A percentile compares a stretch with the other conserved stretches of the same genome.
phyloP scores from a whole-genome alignment of 1,140 invertebrate genomes.

The Proctacanthus coquilletti region DNA sequence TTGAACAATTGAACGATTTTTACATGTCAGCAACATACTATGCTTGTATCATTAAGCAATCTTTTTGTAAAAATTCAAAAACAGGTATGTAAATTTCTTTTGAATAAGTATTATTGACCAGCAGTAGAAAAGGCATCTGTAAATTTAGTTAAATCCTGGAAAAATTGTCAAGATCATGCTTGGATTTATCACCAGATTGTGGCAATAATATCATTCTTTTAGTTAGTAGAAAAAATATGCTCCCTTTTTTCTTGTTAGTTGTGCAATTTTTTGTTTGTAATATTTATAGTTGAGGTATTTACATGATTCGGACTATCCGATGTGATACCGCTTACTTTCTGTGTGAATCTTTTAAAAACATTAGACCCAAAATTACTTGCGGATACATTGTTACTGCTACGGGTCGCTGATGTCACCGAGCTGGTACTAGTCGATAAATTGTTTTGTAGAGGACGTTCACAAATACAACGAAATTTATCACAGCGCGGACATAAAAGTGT shows the following conservation, averaged over 20 bases:
- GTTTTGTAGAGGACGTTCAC: constrained; percentile 11
- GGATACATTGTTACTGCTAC: constrained; percentile 15
- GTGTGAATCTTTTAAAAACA: constrained; percentile 26
- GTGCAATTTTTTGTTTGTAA: neutral
- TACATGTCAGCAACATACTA: too few relatives aligned
- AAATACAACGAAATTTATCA: constrained; percentile 28
- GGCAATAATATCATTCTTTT: too few relatives aligned
- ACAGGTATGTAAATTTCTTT: too few relatives aligned
- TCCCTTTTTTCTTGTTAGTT: neutral
- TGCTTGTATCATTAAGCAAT: too few relatives aligned
- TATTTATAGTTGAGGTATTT: neutral
- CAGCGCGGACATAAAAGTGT: constrained; percentile 25
- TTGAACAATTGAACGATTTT: too few relatives aligned
- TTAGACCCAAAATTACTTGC: constrained; percentile 18
- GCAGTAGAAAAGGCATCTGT: neutral
- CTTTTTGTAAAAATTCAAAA: too few relatives aligned
- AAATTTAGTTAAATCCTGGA: neutral
- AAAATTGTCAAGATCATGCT: too few relatives aligned
- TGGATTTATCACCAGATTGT: too few relatives aligned
- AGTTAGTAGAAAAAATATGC: too few relatives aligned
- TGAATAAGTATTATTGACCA: too few relatives aligned
- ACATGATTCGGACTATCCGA: neutral
- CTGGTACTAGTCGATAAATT: neutral
- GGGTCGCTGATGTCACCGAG: constrained; percentile 8
- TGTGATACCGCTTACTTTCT: constrained; percentile 14